A percentile compares a stretch with the other conserved stretches of the same genome.
Evolutionary conservation across 2,888 invertebrate genomes (phyloP).

Genomic region (Prosopocoilus inquinatus): DNA sequence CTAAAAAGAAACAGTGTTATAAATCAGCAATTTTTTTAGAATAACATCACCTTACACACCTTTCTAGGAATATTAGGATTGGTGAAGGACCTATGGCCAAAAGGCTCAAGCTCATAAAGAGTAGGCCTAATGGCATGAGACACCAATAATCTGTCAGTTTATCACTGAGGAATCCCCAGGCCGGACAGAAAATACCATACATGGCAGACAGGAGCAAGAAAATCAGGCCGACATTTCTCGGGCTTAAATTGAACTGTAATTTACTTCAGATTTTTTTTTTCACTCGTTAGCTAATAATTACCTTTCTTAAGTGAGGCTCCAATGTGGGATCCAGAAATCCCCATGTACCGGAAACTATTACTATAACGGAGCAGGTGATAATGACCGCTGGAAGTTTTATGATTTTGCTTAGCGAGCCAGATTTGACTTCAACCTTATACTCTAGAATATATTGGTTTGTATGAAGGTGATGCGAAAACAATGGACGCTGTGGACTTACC

Average conservation of each 20-base stretch:
- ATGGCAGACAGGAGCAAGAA: conserved; percentile 69
- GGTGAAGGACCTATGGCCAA: conserved; percentile 69
- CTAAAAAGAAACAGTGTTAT: conserved; percentile 49
- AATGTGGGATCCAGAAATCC: conserved; percentile 75
- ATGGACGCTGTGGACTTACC: conserved; percentile 47
- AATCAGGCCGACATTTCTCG: conserved; percentile 67
- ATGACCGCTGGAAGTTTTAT: conserved; percentile 67
- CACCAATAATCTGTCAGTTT: conserved; percentile 64
- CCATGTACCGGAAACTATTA: conserved; percentile 70
- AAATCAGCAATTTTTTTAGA: neutral
- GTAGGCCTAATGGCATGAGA: conserved; percentile 67
- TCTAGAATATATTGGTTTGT: conserved; percentile 48
- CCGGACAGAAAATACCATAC: conserved; percentile 69
- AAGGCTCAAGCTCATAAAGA: conserved; percentile 60
- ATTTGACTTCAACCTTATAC: conserved; percentile 53
- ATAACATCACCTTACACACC: conserved; percentile 53
- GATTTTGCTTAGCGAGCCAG: conserved; percentile 61
- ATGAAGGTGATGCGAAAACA: too few species aligned
- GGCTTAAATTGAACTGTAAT: conserved; percentile 61
- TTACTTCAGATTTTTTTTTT: conserved; percentile 6
- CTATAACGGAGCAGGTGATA: conserved; percentile 66
- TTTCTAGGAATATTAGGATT: conserved; percentile 54
- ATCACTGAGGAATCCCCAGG: conserved; percentile 71
- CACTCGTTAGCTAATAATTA: conserved; percentile 31
- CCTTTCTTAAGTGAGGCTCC: conserved; percentile 67